Evolutionary conservation across 2,113 vertebrate genomes (phyloP), one percentile per base, ranked within the genome.

Genomic region (Mobula birostris): DNA sequence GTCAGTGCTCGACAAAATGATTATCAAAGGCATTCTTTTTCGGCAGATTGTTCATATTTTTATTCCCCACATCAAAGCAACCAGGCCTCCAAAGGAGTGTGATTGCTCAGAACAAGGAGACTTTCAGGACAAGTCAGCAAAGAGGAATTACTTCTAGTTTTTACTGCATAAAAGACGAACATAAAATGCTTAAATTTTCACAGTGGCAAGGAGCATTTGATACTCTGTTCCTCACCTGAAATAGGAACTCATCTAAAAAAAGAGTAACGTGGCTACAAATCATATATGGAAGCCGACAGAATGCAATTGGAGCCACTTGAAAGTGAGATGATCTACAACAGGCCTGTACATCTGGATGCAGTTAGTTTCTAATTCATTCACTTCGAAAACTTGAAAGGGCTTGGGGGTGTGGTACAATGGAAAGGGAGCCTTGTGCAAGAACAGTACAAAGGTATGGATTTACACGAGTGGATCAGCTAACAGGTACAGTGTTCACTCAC

Each of bases 331-430:
- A 94, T 94, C 95, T 95, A 94, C 95, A 96, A 96, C 96, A 96
- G 96, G 95, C 96, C 95, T 90, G 90, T 56, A 95, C 96, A 97
- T 97, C 96, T 97, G 96, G 96, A 96, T 95, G 94, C 94, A 94
- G 97, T 97, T 97, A 95, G 61, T 29, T 79, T 95, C 21, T 74
- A 76, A 19, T 90, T 66, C 70, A 29, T 93, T 93, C 36, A 93
- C 4, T 93, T 40, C 72, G 90, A 48, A n/a, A 87, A 24, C 56
- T 32, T 72, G 32, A 92, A 68, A 72, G 3, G 8, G 70, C 66
- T 24, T 92, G 40, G 7, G 40, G 36, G 8, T 27, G 36, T 56
- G 70, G 36, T 56, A 74, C 21, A 93, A 76, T 72, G 19, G 11
- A 90, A 93, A 74, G 70, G 40, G 36, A 70, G 70, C 2, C 8